Percentiles rank a stretch among this genome's conserved stretches.
phyloP scores from a whole-genome alignment of 2,797 vertebrate species.

The Acrossocheilus wenchowensis region DNA sequence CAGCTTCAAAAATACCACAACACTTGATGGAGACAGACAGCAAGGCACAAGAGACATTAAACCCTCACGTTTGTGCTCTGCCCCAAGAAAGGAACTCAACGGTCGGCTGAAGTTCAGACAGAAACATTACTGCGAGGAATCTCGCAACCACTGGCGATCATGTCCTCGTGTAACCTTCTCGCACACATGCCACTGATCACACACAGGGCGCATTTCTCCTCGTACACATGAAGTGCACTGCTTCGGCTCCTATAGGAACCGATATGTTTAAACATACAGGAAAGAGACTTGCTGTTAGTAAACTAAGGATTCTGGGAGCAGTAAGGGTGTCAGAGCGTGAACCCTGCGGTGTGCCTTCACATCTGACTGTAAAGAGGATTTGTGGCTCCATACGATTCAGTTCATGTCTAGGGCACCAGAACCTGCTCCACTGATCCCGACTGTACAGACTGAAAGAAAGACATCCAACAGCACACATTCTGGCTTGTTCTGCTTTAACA shows the following conservation, averaged over 20 bases:
- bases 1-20: not conserved
- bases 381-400: conserved; percentile 59
- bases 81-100: not conserved
- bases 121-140: conserved; percentile 36
- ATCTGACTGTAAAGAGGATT: conserved; percentile 65
- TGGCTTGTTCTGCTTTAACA: not conserved
- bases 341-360: conserved; percentile 53
- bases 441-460: not conserved
- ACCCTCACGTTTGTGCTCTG: not conserved
- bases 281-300: conserved; percentile 34
- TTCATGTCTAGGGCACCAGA: conserved; percentile 25
- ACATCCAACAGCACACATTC: conserved; percentile 18
- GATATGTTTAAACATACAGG: not conserved
- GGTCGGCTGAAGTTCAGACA: not conserved
- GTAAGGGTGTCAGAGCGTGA: conserved; percentile 1
- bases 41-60: conserved; percentile 2
- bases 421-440: not conserved
- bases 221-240: not conserved
- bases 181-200: conserved; percentile 14
- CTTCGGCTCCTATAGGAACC: not conserved
- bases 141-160: conserved; percentile 17
- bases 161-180: conserved; percentile 28
- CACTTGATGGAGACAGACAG: not conserved
- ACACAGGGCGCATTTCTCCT: not conserved
- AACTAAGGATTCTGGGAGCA: conserved; percentile 48